Conservation (phyloP, 2,888 invertebrate species). For the Cheilosia impressa region DNA sequence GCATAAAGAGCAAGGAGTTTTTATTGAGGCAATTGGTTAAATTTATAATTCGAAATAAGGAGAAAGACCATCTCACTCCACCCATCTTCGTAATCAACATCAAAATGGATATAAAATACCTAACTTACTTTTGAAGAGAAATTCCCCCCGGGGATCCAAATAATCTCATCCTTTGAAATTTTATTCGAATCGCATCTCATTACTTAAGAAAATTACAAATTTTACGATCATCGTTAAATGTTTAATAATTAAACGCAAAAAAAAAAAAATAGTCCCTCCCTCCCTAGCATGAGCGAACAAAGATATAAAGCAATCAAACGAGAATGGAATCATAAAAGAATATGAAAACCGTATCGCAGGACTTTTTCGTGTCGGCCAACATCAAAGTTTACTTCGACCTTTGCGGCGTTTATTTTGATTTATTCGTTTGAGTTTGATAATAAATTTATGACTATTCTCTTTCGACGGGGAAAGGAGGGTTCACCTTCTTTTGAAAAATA, state of each 20-base stretch:
- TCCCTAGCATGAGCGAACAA: conserved; percentile 4
- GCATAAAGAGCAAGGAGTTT: no score
- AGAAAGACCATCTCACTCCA: background rate
- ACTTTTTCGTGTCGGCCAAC: background rate
- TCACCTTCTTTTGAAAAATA: background rate
- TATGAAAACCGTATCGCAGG: conserved; percentile 25
- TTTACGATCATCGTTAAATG: conserved; percentile 62
- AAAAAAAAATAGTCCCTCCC: conserved; percentile 13
- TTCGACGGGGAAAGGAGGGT: background rate
- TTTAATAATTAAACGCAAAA: conserved; percentile 40
- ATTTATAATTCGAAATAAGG: no score
- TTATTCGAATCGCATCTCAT: conserved; percentile 52
- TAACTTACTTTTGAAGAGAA: no score
- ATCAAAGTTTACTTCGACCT: background rate
- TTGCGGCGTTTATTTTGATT: conserved; percentile 35
- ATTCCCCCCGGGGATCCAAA: background rate
- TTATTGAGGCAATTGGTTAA: no score
- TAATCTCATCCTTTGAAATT: background rate
- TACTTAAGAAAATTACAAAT: conserved; percentile 49
- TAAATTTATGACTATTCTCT: conserved; percentile 13
- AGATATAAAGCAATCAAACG: conserved; percentile 23
- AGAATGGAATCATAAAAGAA: conserved; percentile 33
- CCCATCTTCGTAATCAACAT: background rate
- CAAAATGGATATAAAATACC: background rate
- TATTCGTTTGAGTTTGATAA: conserved; percentile 25